Evolutionary conservation across 2,888 invertebrate genomes (phyloP).

Genomic region (Rhingia campestris): DNA sequence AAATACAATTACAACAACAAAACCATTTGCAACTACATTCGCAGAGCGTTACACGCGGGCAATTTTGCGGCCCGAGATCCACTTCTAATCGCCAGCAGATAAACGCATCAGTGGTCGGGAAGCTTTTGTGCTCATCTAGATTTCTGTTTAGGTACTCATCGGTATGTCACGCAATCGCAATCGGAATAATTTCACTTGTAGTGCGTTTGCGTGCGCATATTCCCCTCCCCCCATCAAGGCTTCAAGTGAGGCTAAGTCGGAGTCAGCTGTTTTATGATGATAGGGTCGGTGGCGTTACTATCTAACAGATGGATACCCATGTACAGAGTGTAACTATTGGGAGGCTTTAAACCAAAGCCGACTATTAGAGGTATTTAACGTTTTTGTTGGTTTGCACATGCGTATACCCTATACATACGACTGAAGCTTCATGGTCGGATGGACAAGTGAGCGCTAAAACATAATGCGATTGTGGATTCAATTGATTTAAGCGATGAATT

Average conservation of each 20-base stretch:
- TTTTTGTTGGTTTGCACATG: slow-evolving; percentile 32
- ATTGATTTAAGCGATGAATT: slow-evolving; percentile 40
- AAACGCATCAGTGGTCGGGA: slow-evolving; percentile 72
- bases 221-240: slow-evolving; percentile 18
- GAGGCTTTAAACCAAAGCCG: slow-evolving; percentile 39
- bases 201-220: slow-evolving; percentile 5
- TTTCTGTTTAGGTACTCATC: slow-evolving; percentile 66
- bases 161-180: slow-evolving; percentile 73
- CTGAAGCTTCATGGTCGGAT: slow-evolving; percentile 56
- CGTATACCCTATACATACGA: slow-evolving; percentile 29
- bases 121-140: slow-evolving; percentile 63
- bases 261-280: slow-evolving; percentile 61
- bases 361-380: slow-evolving; percentile 62
- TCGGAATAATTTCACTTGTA: slow-evolving; percentile 64
- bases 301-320: slow-evolving; percentile 15
- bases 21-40: slow-evolving; percentile 36
- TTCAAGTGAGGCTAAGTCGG: too few species aligned
- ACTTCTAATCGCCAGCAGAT: slow-evolving; percentile 70
- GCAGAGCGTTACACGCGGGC: slow-evolving; percentile 66
- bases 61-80: slow-evolving; percentile 62
- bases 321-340: slow-evolving; percentile 12
- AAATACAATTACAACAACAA: slow-evolving; percentile 16
- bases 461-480: slow-evolving; percentile 24
- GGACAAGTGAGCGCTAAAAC: slow-evolving; percentile 49
- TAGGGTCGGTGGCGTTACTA: slow-evolving; percentile 41